Percentiles rank a stretch among this genome's conserved stretches.
phyloP scores from a whole-genome alignment of 92 coral and sea anemone genomes.

The Actinernus sp. region DNA sequence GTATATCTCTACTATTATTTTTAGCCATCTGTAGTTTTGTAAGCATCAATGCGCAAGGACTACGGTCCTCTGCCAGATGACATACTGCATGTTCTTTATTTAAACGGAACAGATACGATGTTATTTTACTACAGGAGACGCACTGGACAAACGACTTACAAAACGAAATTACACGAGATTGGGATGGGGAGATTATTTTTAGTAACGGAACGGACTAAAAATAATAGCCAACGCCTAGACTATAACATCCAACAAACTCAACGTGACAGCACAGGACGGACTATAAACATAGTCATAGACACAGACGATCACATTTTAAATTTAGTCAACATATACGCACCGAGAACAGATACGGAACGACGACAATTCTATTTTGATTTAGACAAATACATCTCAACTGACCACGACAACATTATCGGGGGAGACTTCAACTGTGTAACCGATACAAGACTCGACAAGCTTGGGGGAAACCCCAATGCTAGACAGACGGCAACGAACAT shows the following conservation, averaged over 20 bases:
- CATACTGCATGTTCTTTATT: too few relatives aligned
- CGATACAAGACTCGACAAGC: background rate
- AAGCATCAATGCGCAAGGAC: too few relatives aligned
- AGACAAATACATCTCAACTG: background rate
- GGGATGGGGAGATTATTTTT: slow-evolving; percentile 15
- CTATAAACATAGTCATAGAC: background rate
- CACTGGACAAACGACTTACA: slow-evolving; percentile 22
- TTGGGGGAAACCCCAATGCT: slow-evolving; percentile 18
- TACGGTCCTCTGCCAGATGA: too few relatives aligned
- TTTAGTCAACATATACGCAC: slow-evolving; percentile 16
- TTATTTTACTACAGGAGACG: slow-evolving; percentile 53
- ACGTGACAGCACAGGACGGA: slow-evolving; percentile 3
- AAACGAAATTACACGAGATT: slow-evolving; percentile 20
- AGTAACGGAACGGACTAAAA: slow-evolving; percentile 14
- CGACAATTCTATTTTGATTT: background rate
- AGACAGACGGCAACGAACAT: background rate
- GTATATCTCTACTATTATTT: too few relatives aligned
- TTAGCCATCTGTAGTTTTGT: too few relatives aligned
- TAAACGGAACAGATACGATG: too few relatives aligned
- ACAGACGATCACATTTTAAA: background rate
- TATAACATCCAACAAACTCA: background rate
- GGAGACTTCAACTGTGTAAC: slow-evolving; percentile 26
- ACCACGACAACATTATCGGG: background rate
- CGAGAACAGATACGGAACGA: slow-evolving; percentile 10
- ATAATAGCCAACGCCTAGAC: slow-evolving; percentile 15